Evolutionary conservation across 1,140 invertebrate species (phyloP).

Genomic region (Varroa destructor): DNA sequence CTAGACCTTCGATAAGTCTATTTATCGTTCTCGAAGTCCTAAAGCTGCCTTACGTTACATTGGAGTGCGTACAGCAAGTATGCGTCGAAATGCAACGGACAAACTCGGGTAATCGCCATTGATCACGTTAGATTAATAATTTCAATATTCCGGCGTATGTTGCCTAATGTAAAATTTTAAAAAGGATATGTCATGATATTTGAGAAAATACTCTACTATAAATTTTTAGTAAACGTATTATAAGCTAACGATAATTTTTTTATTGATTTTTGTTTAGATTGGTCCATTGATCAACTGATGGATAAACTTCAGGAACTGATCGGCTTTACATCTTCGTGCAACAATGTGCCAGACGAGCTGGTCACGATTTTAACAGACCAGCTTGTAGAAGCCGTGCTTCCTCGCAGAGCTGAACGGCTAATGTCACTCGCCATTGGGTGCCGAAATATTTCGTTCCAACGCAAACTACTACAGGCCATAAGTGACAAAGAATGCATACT

Average conservation of each 20-base stretch:
- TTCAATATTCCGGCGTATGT: not conserved
- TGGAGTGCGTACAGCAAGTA: conserved; percentile 8
- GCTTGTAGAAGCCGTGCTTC: not conserved
- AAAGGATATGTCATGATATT: too few species aligned
- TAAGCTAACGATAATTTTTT: not conserved
- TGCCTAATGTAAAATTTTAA: not conserved
- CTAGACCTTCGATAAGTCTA: conserved; percentile 12
- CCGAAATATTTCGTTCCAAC: not conserved
- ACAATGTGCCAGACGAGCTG: not conserved
- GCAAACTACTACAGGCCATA: not conserved
- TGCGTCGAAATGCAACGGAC: conserved; percentile 6
- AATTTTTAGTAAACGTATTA: not conserved
- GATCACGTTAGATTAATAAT: not conserved
- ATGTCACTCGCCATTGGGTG: conserved; percentile 11
- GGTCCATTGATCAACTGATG: conserved; percentile 14
- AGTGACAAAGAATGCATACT: conserved; percentile 15
- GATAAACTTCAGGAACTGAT: conserved; percentile 12
- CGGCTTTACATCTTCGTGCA: not conserved
- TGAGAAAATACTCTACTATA: too few species aligned
- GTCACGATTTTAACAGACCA: not conserved
- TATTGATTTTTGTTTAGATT: not conserved
- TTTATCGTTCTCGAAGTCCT: conserved; percentile 7
- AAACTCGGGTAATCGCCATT: not conserved
- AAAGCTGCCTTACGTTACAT: not conserved
- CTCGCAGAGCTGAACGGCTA: not conserved